Conservation (phyloP, 2,113 vertebrate species). For the Hymenochirus boettgeri region DNA sequence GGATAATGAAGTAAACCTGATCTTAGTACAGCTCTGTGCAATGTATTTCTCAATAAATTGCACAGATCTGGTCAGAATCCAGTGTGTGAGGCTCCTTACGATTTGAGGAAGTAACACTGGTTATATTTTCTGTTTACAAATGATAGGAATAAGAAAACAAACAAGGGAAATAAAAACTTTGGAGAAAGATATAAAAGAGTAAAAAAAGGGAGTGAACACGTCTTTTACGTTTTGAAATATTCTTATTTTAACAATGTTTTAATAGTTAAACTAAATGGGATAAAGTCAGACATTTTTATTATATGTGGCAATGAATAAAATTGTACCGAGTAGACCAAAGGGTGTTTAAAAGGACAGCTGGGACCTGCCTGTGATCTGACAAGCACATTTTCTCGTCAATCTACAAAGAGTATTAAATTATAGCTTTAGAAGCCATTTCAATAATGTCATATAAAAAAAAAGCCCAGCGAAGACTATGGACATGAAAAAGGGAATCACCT, state of each 20-base stretch:
- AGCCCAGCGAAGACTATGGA: slow-evolving; percentile 19
- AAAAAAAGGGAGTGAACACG: too few species aligned
- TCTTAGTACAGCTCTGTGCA: too few species aligned
- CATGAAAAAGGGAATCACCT: slow-evolving; percentile 24
- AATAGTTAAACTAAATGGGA: background rate
- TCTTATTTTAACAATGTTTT: background rate
- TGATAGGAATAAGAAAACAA: too few species aligned
- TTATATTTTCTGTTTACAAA: too few species aligned
- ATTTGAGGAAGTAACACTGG: too few species aligned
- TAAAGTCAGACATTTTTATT: slow-evolving; percentile 16
- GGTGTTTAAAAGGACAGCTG: slow-evolving; percentile 36
- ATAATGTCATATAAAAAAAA: slow-evolving; percentile 38
- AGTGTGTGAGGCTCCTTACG: too few species aligned
- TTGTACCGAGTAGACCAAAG: slow-evolving; percentile 11
- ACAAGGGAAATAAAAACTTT: background rate
- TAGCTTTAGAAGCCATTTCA: slow-evolving; percentile 38
- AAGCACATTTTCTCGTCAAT: slow-evolving; percentile 43
- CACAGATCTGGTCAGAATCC: too few species aligned
- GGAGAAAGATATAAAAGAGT: too few species aligned
- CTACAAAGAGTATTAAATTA: slow-evolving; percentile 35
- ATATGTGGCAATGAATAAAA: slow-evolving; percentile 36
- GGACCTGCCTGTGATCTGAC: slow-evolving; percentile 35
- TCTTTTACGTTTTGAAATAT: too few species aligned
- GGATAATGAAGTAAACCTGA: too few species aligned
- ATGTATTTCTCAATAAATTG: too few species aligned